These are phyloP conservation scores for Podarcis muralis DNA, from an alignment of 2,113 vertebrate species.

Conservation along the genomic window DNA sequence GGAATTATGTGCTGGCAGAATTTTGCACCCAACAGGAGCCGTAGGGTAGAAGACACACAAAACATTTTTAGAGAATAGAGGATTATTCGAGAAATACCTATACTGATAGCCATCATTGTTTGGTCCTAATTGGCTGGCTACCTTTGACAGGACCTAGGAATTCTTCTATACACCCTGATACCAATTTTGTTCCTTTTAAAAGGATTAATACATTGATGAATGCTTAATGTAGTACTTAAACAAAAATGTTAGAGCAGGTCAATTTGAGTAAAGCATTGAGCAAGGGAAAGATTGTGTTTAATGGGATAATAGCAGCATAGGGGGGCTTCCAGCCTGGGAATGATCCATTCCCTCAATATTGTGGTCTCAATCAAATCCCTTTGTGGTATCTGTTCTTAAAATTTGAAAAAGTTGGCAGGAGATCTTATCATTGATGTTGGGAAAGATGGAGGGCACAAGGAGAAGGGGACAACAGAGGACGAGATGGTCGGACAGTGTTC, in stretches of 20 bases:
- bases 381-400: not conserved
- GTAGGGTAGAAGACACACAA: not conserved
- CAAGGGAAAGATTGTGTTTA: not conserved
- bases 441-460: no score
- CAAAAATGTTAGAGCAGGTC: not conserved
- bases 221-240: not conserved
- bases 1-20: no score
- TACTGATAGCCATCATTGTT: not conserved
- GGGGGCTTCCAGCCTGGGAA: not conserved
- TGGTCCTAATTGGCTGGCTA: not conserved
- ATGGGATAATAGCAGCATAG: not conserved
- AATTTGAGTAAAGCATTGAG: not conserved
- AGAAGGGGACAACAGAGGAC: no score
- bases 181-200: not conserved
- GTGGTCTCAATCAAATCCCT: not conserved
- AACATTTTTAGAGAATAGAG: not conserved
- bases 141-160: not conserved
- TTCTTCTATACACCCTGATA: no score
- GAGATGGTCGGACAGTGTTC: no score
- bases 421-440: not conserved
- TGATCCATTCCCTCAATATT: not conserved
- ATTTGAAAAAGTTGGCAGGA: not conserved
- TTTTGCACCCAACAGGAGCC: no score
- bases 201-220: not conserved
- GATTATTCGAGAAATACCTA: not conserved